Evolutionary conservation across 2,888 invertebrate genomes (phyloP).

Genomic region (Incurvaria masculella): DNA sequence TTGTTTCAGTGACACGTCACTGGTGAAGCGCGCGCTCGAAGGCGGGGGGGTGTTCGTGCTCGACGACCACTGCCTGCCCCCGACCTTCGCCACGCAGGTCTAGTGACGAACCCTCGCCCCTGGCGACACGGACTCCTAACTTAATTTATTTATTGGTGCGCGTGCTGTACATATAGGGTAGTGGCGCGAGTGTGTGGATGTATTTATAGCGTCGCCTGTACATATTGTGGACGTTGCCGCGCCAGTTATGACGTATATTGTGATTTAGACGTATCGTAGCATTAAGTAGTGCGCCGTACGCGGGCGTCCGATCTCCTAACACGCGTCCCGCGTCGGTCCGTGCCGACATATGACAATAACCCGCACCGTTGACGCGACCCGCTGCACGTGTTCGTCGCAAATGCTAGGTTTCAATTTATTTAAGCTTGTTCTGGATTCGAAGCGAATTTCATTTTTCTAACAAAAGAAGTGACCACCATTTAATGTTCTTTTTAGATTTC

Average conservation of each 20-base stretch:
- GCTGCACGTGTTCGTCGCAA: too few species aligned
- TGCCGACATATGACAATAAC: too few species aligned
- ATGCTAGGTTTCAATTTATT: too few species aligned
- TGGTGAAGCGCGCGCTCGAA: slow-evolving; percentile 66
- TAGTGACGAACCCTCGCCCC: slow-evolving; percentile 39
- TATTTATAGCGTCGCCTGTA: slow-evolving; percentile 54
- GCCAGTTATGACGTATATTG: slow-evolving; percentile 4
- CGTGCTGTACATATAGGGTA: slow-evolving; percentile 53
- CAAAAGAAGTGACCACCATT: too few species aligned
- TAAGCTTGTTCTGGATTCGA: too few species aligned
- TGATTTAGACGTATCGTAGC: background rate
- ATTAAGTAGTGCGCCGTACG: slow-evolving; percentile 7
- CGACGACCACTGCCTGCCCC: slow-evolving; percentile 72
- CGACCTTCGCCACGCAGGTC: slow-evolving; percentile 75
- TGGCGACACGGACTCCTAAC: slow-evolving; percentile 22
- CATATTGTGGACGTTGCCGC: slow-evolving; percentile 22
- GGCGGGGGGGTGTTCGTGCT: slow-evolving; percentile 69
- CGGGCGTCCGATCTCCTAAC: slow-evolving; percentile 26
- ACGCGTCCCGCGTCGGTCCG: too few species aligned
- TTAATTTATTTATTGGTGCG: slow-evolving; percentile 49
- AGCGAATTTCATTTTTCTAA: too few species aligned
- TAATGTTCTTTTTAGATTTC: too few species aligned
- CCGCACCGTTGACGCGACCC: slow-evolving; percentile 14
- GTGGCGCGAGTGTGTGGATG: slow-evolving; percentile 42
- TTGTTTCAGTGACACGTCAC: slow-evolving; percentile 64